Evolutionary conservation across 2,113 vertebrate species (phyloP).

Genomic region (Stegastes partitus): DNA sequence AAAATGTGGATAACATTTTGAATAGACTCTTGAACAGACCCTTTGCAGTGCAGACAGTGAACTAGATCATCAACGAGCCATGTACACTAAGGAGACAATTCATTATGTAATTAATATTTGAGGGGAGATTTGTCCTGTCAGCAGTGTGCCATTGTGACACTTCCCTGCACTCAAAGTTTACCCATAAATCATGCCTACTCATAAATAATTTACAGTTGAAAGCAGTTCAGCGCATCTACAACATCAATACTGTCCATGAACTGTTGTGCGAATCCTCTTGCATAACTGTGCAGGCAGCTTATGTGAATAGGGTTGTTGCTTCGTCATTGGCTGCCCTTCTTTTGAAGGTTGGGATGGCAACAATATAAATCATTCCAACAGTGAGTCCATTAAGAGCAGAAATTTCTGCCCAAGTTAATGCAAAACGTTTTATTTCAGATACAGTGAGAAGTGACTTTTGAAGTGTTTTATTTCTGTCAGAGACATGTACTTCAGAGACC

Average conservation of each 20-base stretch:
- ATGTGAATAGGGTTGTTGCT: slow-evolving; percentile 10
- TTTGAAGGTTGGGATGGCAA: slow-evolving; percentile 38
- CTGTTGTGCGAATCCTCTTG: slow-evolving; percentile 34
- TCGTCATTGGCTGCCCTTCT: slow-evolving; percentile 36
- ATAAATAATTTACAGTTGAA: slow-evolving; percentile 72
- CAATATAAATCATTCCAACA: slow-evolving; percentile 38
- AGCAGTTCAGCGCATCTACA: slow-evolving; percentile 54
- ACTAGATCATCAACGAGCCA: slow-evolving; percentile 29
- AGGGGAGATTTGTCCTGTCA: slow-evolving; percentile 50
- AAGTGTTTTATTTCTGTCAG: not conserved
- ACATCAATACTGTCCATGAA: slow-evolving; percentile 62
- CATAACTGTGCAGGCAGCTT: slow-evolving; percentile 36
- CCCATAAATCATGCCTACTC: slow-evolving; percentile 67
- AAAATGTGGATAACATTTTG: not conserved
- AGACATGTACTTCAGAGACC: not conserved
- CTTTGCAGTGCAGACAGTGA: slow-evolving; percentile 5
- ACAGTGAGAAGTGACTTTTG: not conserved
- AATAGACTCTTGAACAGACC: not conserved
- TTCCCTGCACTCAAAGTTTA: slow-evolving; percentile 58
- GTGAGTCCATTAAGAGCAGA: not conserved
- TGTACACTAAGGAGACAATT: slow-evolving; percentile 21
- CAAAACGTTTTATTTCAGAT: slow-evolving; percentile 7
- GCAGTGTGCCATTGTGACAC: slow-evolving; percentile 48
- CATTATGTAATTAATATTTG: slow-evolving; percentile 57
- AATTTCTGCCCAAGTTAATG: not conserved